phyloP scores from a whole-genome alignment of 2,797 vertebrate species.

The Euthynnus affinis region DNA sequence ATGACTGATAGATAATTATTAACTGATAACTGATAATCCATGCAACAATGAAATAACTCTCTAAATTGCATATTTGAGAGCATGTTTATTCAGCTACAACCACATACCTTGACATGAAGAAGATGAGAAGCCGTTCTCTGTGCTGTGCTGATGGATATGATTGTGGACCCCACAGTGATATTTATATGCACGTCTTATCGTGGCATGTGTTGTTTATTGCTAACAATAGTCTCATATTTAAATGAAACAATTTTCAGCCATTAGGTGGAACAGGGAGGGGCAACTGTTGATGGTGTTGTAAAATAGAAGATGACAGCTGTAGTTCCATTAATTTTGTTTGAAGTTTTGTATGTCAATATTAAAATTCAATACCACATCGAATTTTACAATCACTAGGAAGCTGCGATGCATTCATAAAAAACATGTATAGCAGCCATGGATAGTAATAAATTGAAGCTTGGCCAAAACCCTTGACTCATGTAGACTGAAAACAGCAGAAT shows the following conservation, averaged over 20 bases:
- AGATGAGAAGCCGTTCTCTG: background rate
- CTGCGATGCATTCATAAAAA: background rate
- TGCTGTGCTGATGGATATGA: background rate
- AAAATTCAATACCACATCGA: too few relatives aligned
- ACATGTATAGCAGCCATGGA: too few relatives aligned
- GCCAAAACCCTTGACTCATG: too few relatives aligned
- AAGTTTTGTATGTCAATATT: too few relatives aligned
- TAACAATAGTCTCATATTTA: background rate
- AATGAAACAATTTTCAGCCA: background rate
- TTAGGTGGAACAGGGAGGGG: too few relatives aligned
- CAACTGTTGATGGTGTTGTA: background rate
- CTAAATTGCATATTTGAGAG: background rate
- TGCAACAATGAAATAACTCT: background rate
- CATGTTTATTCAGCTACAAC: background rate
- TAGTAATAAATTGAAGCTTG: too few relatives aligned
- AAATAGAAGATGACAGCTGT: background rate
- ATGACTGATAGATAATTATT: background rate
- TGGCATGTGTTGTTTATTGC: background rate
- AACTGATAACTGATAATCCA: too few relatives aligned
- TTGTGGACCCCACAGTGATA: background rate
- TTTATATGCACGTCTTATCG: constrained; percentile 37
- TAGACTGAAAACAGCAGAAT: too few relatives aligned
- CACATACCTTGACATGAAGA: constrained; percentile 9
- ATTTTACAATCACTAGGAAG: too few relatives aligned
- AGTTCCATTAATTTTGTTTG: background rate